A percentile compares a stretch with the other conserved stretches of the same genome.
These are phyloP conservation scores for Rhynchotus rufescens DNA, from an alignment of 2,797 vertebrate genomes.

Conservation along the genomic window DNA sequence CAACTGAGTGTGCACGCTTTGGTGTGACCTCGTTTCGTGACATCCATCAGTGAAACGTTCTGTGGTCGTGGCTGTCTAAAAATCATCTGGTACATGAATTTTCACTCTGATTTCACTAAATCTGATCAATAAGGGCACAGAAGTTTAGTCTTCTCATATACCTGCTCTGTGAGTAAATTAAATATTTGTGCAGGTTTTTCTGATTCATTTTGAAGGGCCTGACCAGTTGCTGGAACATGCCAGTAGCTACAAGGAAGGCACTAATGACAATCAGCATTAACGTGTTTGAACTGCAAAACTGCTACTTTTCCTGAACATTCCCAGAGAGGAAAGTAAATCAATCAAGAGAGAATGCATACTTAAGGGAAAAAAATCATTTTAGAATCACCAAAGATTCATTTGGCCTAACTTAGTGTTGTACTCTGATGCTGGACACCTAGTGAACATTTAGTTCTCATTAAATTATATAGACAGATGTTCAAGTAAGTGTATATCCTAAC, in stretches of 20 bases:
- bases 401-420: not conserved
- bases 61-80: slow-evolving; percentile 21
- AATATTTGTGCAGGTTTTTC: slow-evolving; percentile 27
- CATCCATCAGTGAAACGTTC: slow-evolving; percentile 52
- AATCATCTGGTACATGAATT: slow-evolving; percentile 47
- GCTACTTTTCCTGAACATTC: not conserved
- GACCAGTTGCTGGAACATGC: not conserved
- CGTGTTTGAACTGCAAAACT: not conserved
- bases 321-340: not conserved
- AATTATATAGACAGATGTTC: not conserved
- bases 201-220: not conserved
- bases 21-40: slow-evolving; percentile 45
- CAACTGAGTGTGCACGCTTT: not conserved
- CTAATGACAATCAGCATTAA: not conserved
- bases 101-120: slow-evolving; percentile 51
- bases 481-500: not conserved
- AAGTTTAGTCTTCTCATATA: not conserved
- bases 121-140: slow-evolving; percentile 37
- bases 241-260: not conserved
- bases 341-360: not conserved
- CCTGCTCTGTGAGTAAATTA: slow-evolving; percentile 12
- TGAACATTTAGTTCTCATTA: not conserved
- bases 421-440: not conserved
- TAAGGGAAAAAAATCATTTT: no score
- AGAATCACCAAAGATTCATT: not conserved